Percentiles rank a stretch among this genome's conserved stretches.
These are phyloP conservation scores for Garra rufa DNA, from an alignment of 2,113 vertebrate genomes.

Conservation along the genomic window DNA sequence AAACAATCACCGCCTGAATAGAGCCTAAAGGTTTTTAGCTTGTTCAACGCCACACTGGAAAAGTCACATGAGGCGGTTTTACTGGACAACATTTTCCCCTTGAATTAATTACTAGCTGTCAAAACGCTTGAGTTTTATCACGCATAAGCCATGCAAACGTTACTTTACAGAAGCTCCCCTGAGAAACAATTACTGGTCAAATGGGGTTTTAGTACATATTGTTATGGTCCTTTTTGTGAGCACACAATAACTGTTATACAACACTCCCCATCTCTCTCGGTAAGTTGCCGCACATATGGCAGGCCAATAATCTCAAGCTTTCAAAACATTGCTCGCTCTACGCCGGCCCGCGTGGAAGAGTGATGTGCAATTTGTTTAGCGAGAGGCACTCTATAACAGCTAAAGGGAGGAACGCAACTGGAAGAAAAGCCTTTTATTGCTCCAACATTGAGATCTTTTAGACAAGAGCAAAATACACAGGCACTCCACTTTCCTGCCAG, in stretches of 20 bases:
- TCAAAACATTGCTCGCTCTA: constrained; percentile 34
- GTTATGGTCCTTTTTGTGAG: not conserved
- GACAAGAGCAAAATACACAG: constrained; percentile 28
- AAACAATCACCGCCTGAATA: not conserved
- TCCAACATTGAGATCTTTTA: constrained; percentile 17
- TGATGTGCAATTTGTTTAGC: constrained; percentile 19
- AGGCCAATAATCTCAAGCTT: constrained; percentile 40
- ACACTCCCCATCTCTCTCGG: not conserved
- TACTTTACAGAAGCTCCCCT: not conserved
- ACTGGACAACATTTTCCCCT: not conserved
- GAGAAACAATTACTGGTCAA: constrained; percentile 1
- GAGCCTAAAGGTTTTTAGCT: not conserved
- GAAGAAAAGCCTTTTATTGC: constrained; percentile 46
- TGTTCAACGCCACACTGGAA: not conserved
- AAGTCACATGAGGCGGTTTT: not conserved
- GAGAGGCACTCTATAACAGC: not conserved
- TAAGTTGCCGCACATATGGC: not conserved
- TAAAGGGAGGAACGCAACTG: constrained; percentile 19
- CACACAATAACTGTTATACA: not conserved
- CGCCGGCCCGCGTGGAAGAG: not conserved
- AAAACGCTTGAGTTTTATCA: not conserved
- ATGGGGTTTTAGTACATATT: constrained; percentile 1
- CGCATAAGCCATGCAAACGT: not conserved
- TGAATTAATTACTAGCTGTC: not conserved
- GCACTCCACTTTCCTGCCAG: constrained; percentile 29